phyloP scores from a whole-genome alignment of 1,140 invertebrate genomes.

The Choristoneura fumiferana region DNA sequence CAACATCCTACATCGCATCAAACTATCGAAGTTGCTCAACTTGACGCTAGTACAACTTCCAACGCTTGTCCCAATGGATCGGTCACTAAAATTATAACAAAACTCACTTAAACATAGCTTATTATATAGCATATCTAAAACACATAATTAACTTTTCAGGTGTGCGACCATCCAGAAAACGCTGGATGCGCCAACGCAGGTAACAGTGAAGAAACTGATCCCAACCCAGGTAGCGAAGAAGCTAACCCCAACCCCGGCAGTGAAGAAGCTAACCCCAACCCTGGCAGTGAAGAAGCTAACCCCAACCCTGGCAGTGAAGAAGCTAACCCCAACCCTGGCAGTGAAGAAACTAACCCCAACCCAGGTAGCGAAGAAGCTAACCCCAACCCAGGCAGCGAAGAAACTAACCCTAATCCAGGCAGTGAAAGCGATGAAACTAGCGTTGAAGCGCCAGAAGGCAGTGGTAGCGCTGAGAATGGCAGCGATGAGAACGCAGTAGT shows the following conservation, averaged over 20 bases:
- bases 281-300: neutral
- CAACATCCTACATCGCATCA: too few relatives aligned
- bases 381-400: neutral
- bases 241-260: neutral
- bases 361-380: neutral
- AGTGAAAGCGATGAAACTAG: neutral
- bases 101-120: too few relatives aligned
- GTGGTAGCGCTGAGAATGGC: neutral
- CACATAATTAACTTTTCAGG: neutral
- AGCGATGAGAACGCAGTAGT: conserved; percentile 5
- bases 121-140: too few relatives aligned
- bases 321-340: neutral
- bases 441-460: neutral
- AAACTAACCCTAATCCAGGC: neutral
- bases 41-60: too few relatives aligned
- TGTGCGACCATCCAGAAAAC: conserved; percentile 18
- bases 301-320: neutral
- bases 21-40: too few relatives aligned
- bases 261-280: neutral
- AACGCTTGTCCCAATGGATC: too few relatives aligned
- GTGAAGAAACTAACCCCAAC: neutral
- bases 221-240: conserved; percentile 4
- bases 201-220: conserved; percentile 1
- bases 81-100: too few relatives aligned
- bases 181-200: conserved; percentile 18